These are phyloP conservation scores for Brachyptera risi DNA, from an alignment of 2,888 invertebrate species.

Conservation along the genomic window DNA sequence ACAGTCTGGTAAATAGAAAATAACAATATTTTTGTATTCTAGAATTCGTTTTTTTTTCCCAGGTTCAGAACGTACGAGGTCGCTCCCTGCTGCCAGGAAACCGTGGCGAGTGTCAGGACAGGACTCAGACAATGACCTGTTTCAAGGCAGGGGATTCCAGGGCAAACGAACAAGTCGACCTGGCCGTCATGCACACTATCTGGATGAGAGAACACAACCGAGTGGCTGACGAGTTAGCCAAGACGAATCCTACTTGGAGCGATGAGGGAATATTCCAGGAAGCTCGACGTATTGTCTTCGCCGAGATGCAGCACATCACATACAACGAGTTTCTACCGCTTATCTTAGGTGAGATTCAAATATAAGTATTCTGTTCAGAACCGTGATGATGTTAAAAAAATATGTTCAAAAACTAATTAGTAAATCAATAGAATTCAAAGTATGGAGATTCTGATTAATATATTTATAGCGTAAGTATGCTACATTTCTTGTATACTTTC, in stretches of 20 bases:
- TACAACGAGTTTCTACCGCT: constrained; percentile 49
- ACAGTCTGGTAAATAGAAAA: no score
- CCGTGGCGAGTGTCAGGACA: constrained; percentile 59
- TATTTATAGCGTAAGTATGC: no score
- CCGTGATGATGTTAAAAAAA: no score
- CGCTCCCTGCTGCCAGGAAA: constrained; percentile 62
- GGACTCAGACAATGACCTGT: constrained; percentile 59
- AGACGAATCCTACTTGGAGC: constrained; percentile 48
- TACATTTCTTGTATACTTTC: no score
- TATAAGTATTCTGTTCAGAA: no score
- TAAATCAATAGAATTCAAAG: no score
- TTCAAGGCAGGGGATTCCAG: constrained; percentile 57
- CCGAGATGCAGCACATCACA: constrained; percentile 48
- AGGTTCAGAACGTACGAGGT: constrained; percentile 59
- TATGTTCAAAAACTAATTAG: no score
- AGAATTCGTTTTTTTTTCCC: constrained; percentile 30
- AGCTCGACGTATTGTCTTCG: constrained; percentile 48
- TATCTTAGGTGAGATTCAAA: constrained; percentile 43
- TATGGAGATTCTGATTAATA: no score
- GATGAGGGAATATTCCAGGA: constrained; percentile 47
- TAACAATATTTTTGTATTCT: no score
- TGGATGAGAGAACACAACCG: constrained; percentile 52
- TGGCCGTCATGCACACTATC: constrained; percentile 49
- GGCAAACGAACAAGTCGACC: constrained; percentile 46
- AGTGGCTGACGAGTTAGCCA: constrained; percentile 41